Evolutionary conservation across 2,888 invertebrate genomes (phyloP).

Genomic region (Temnothorax ravouxi): DNA sequence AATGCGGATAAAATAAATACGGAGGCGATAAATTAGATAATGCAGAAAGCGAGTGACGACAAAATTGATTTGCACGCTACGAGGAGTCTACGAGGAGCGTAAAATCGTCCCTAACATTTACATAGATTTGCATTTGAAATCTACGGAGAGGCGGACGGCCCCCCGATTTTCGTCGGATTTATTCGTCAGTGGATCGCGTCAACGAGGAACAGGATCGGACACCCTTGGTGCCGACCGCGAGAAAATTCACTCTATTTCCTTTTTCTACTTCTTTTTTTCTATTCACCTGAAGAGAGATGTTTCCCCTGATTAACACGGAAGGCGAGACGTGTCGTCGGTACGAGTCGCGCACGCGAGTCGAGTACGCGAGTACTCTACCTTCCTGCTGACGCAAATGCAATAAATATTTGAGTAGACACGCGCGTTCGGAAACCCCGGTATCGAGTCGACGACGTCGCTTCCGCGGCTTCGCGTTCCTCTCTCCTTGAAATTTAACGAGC

Average conservation of each 20-base stretch:
- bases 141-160: background rate
- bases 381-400: constrained; percentile 53
- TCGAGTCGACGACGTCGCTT: constrained; percentile 18
- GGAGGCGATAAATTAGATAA: background rate
- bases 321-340: background rate
- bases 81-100: background rate
- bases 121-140: constrained; percentile 35
- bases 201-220: background rate
- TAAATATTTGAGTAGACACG: constrained; percentile 58
- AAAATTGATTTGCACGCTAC: background rate
- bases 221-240: background rate
- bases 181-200: background rate
- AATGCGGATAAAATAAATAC: background rate
- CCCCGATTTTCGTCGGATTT: background rate
- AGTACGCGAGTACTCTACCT: background rate
- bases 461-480: background rate
- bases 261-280: background rate
- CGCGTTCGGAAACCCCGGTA: constrained; percentile 4
- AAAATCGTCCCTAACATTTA: constrained; percentile 5
- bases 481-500: background rate
- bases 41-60: background rate
- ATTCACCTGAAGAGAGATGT: background rate
- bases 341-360: background rate
- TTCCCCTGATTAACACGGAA: background rate
- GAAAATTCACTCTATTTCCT: background rate